phyloP scores from a whole-genome alignment of 2,113 vertebrate genomes.

The human (Homo sapiens) region GRCh38 chr1:41977001-41977500 shows the following conservation, averaged over 20 bases:
- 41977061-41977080: not conserved
- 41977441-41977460: not conserved
- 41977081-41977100: not conserved
- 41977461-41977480: not conserved
- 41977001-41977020: not conserved
- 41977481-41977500: not conserved
- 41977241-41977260: not conserved
- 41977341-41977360: not conserved
- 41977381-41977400: not conserved
- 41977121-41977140: not conserved
- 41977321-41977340: not conserved
- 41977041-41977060: not conserved
- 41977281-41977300: not conserved
- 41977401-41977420: not conserved
- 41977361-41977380: not conserved
- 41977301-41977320: not conserved
- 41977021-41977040: not conserved
- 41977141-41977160: not conserved
- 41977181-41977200: not conserved
- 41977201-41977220: not conserved
- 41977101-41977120: not conserved
- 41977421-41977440: not conserved
- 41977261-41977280: not conserved
- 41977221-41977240: not conserved
- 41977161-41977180: not conserved